Evolutionary conservation across 2,797 vertebrate species (phyloP).

Genomic region (Phrynocephalus vlangalii): DNA sequence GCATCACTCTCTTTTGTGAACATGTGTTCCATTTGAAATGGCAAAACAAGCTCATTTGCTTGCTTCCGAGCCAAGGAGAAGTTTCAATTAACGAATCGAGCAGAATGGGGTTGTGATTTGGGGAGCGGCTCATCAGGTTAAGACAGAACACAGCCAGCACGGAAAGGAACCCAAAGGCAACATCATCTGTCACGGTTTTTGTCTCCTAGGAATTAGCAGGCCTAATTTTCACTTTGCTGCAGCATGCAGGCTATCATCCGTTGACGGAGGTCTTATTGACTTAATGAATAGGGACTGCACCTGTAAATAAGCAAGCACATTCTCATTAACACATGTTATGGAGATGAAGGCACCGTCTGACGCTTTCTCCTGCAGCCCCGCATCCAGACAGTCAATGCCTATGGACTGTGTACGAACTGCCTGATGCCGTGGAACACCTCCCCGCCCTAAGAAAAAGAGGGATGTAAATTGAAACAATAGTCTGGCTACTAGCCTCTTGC

Average conservation of each 20-base stretch:
- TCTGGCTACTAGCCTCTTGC: not conserved
- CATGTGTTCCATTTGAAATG: constrained; percentile 39
- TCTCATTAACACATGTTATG: not conserved
- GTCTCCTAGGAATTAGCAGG: constrained; percentile 37
- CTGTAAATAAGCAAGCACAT: not conserved
- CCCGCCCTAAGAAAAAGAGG: not conserved
- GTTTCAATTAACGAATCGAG: constrained; percentile 59
- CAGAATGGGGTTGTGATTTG: constrained; percentile 61
- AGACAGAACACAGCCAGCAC: constrained; percentile 50
- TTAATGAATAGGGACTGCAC: not conserved
- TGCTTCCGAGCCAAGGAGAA: constrained; percentile 55
- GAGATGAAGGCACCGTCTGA: not conserved
- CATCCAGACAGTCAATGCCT: not conserved
- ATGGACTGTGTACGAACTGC: not conserved
- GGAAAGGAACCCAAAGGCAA: constrained; percentile 58
- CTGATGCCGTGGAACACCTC: too few relatives aligned
- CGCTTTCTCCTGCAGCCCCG: not conserved
- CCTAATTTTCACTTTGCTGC: constrained; percentile 24
- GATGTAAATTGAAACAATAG: not conserved
- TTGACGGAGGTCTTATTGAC: not conserved
- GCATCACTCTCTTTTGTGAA: constrained; percentile 3
- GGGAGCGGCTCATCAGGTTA: constrained; percentile 50
- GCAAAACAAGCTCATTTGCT: constrained; percentile 46
- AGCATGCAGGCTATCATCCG: not conserved
- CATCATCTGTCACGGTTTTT: constrained; percentile 42